Percentiles rank a stretch among this genome's conserved stretches.
phyloP scores from a whole-genome alignment of 2,888 invertebrate species.

The Empis stercorea region DNA sequence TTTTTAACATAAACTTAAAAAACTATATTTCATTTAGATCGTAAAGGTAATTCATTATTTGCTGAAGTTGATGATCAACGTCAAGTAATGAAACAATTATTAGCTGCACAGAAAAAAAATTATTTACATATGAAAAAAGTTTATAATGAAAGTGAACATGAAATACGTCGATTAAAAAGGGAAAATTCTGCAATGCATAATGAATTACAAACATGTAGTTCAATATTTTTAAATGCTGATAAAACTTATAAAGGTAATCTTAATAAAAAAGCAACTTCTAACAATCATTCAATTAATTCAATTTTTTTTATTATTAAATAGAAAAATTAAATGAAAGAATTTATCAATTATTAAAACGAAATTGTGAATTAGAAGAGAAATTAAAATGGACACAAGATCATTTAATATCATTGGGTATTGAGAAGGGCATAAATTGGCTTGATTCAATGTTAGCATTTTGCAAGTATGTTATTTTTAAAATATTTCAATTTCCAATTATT shows the following conservation, averaged over 20 bases:
- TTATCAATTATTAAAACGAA: slow-evolving; percentile 23
- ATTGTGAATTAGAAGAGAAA: slow-evolving; percentile 26
- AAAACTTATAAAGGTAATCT: slow-evolving; percentile 28
- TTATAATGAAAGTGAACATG: slow-evolving; percentile 29
- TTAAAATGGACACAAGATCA: slow-evolving; percentile 24
- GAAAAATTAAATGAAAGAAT: slow-evolving; percentile 31
- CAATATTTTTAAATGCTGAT: slow-evolving; percentile 32
- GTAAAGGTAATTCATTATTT: slow-evolving; percentile 50
- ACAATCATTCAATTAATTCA: too few relatives aligned
- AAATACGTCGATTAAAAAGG: slow-evolving; percentile 31
- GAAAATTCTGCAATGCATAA: slow-evolving; percentile 33
- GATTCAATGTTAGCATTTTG: slow-evolving; percentile 34
- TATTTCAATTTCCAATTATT: slow-evolving; percentile 2
- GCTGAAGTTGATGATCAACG: slow-evolving; percentile 53
- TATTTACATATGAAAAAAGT: slow-evolving; percentile 38
- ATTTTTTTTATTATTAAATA: too few relatives aligned
- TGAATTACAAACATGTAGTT: slow-evolving; percentile 29
- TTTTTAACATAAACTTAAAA: neutral
- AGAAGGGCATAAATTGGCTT: slow-evolving; percentile 30
- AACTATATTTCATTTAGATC: slow-evolving; percentile 32
- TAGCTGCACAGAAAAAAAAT: slow-evolving; percentile 46
- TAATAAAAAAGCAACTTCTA: too few relatives aligned
- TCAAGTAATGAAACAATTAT: slow-evolving; percentile 46
- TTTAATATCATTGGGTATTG: slow-evolving; percentile 24
- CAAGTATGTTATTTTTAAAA: slow-evolving; percentile 28